Conservation (phyloP, 2,888 invertebrate species). For the Girardia tigrina region DNA sequence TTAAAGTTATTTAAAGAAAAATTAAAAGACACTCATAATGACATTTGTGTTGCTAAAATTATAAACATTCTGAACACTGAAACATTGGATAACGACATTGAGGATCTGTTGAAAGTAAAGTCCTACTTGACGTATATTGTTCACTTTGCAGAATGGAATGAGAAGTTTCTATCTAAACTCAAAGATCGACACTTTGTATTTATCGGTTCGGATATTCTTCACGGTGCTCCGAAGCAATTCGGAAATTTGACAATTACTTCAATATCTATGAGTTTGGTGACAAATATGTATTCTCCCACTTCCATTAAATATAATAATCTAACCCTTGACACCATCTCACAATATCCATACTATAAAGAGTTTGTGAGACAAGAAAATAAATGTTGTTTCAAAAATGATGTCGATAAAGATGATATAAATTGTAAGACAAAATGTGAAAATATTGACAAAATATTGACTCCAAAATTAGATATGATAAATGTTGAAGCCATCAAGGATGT, state of each 20-base stretch:
- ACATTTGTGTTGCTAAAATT: not conserved
- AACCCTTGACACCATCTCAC: not conserved
- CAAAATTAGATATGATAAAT: not conserved
- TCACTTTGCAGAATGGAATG: constrained; percentile 12
- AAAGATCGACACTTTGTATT: not conserved
- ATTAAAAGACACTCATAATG: constrained; percentile 6
- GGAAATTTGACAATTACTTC: not conserved
- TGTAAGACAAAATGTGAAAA: not conserved
- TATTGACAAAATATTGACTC: not conserved
- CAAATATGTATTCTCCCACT: not conserved
- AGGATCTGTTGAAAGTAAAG: not conserved
- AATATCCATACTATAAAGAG: not conserved
- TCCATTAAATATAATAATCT: not conserved
- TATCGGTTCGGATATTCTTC: not conserved
- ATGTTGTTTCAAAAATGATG: no score
- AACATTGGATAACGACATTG: not conserved
- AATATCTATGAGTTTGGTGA: not conserved
- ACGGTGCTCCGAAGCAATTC: not conserved
- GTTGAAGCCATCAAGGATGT: not conserved
- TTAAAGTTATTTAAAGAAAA: constrained; percentile 19
- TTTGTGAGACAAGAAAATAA: not conserved
- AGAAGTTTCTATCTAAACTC: not conserved
- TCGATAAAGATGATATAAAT: not conserved
- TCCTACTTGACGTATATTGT: not conserved
- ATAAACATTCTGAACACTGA: not conserved